Evolutionary conservation across 2,113 vertebrate species (phyloP), one percentile per base, ranked within the genome.

Genomic region (Sylvia atricapilla): DNA sequence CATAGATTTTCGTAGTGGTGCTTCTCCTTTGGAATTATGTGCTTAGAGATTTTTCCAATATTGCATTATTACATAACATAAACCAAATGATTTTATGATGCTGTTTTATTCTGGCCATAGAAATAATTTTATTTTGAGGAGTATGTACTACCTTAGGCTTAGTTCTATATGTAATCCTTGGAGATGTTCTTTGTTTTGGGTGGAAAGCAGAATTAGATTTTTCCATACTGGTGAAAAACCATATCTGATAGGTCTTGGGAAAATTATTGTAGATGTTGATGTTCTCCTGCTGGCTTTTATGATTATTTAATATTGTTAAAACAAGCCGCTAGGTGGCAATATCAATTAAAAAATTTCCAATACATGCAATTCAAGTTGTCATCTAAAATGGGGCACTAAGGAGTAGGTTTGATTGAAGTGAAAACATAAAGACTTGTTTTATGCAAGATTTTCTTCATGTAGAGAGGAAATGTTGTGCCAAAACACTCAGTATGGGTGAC

Each of bases 261-360:
- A 60, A 37, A 9, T 55, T 66, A 18, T 0, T 78, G 17, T 52
- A 31, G 49, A 43, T 5, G 10, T 46, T 53, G 25, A 20, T 39
- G 27, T 56, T 93, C 52, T 85, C 44, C 11, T 88, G 43, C 41
- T 87, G 83, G 33, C 33, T 93, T 80, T 68, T 56, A 43, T 33
- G 76, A 24, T 78, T 90, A 56, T 70, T 90, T 77, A 56, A 75
- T 69, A 35, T 10, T 76, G n/a, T 79, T 83, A 76, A 81, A 94
- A 85, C 50, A 96, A 82, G 58, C 94, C 96, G 0, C 95, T 96
- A 97, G 96, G 80, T 96, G 96, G 96, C 96, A 95, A 93, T 74
- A 62, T 72, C 76, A 96, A 94, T 93, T 97, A 74, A 86, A 94
- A 84, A 67, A 80, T 82, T n/a, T 83, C 19, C 35, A 47, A 37